Evolutionary conservation across 2,113 vertebrate species (phyloP), one percentile per base, ranked within the genome.

Genomic region (Cichladusa arquata): DNA sequence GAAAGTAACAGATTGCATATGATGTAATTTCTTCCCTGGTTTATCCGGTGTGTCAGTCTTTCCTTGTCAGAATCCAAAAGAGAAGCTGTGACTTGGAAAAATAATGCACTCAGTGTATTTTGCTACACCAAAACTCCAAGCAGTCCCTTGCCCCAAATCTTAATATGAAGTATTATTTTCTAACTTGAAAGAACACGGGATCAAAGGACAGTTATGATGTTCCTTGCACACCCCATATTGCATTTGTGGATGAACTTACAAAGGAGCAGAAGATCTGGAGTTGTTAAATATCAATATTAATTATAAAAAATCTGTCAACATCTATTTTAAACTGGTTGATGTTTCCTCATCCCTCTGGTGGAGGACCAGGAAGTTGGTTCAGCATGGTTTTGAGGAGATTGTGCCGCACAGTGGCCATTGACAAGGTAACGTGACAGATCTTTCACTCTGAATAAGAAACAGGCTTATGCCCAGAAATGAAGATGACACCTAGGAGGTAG

Each of bases 1-100:
- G 8, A 81, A 50, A 70, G 78, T 91, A 93, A 96, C 96, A 97
- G 95, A 97, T 97, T 97, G 96, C 42, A 31, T 74, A 86, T 97
- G 96, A 96, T 96, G 86, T 97, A 90, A 97, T 97, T 93, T 95
- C 93, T 97, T 97, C 81, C 78, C 82, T 82, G 65, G 54, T 91
- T 44, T 80, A 69, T 95, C 90, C 78, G 56, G 95, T 97, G 78
- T 96, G 77, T 96, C 93, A 97, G 84, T 79, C 60, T 76, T 94
- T 90, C 79, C 4, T 72, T 94, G 95, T 84, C 17, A 42, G 95
- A 86, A 90, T 94, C 71, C 92, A 92, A 45, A 44, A 77, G 76
- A 34, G 81, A 94, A 94, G 83, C 94, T 96, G 95, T 74, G 74
- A 93, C 86, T 95, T 97, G 71, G 88, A 97, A 97, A 86, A 97